These are phyloP conservation scores for Donacobius atricapilla DNA, from an alignment of 2,113 vertebrate species.

Conservation along the genomic window DNA sequence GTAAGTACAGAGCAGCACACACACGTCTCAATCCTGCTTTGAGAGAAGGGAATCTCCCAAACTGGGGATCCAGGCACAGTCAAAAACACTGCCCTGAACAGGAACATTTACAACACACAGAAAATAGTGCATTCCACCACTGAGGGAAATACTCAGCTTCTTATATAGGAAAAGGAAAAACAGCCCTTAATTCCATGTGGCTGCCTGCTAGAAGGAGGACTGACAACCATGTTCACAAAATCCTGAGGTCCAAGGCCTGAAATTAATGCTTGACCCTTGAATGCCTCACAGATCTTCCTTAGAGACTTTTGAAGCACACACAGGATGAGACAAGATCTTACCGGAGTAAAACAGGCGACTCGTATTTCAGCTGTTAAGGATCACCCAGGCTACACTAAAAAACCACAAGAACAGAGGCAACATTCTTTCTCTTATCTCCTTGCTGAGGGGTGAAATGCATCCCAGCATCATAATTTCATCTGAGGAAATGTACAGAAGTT, in stretches of 20 bases:
- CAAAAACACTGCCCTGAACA: neutral
- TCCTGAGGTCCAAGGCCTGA: neutral
- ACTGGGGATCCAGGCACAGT: neutral
- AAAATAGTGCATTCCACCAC: fast-evolving
- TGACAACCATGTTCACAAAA: neutral
- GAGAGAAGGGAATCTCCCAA: neutral
- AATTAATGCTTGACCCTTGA: neutral
- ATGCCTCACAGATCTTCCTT: neutral
- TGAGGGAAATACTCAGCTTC: neutral
- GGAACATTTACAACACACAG: neutral
- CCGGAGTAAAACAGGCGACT: neutral
- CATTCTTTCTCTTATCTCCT: neutral
- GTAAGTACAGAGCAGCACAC: neutral
- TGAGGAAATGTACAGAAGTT: neutral
- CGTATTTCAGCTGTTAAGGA: neutral
- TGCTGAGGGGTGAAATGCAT: neutral
- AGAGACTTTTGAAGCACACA: neutral
- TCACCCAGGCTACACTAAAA: neutral
- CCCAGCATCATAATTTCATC: neutral
- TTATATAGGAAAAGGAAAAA: neutral
- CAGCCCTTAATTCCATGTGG: neutral
- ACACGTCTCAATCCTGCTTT: neutral
- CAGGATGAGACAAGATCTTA: neutral
- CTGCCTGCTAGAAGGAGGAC: neutral
- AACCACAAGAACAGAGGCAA: neutral